Base-by-base conservation (phyloP, 1,140 invertebrate genomes). In the Gryon sp. region DNA sequence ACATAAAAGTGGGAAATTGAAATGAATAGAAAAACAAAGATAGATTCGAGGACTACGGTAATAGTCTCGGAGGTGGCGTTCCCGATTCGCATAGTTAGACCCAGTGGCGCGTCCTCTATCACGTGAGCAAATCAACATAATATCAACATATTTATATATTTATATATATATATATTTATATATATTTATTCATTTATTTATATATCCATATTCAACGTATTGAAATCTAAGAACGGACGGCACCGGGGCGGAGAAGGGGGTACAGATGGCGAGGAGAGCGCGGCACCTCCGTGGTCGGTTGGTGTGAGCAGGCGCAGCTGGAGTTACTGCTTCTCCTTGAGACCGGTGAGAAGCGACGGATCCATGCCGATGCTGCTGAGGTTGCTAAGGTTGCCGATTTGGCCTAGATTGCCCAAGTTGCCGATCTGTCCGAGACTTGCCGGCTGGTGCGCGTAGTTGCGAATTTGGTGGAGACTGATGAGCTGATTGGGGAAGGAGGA, bases 371-470 rank as follows among this genome's bases (percentile, higher is more conserved):
- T 83, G 77, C 84, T 82, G 8, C 86, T 82, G 24, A 88, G 76
- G 76, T 88, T 89, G 50, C 85, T 80, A 6, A 89, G 78, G 62
- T 88, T 89, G 19, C 86, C 77, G 1, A 88, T 72, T n/a, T n/a
- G n/a, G n/a, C n/a, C n/a, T n/a, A n/a, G n/a, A 57, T 88, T 86
- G 4, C 87, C 84, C 6, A 89, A 79, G 52, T 88, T 86, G 11
- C 87, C 82, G 1, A 88, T 80, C 53, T 88, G 86, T 2, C 90
- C 90, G 90, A 88, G 88, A 43, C 50, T 40, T 84, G 90, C 92
- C 4, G 96, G 96, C 85, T 97, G 96, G 86, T 97, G 96, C 66
- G 97, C 96, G 89, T 98, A 98, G 87, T 98, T 99, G 81, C 97
- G 92, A 81, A 99, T 98, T 89, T 98, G 97, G 89, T 98, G 96